phyloP scores from a whole-genome alignment of 2,113 vertebrate genomes.

The Merops nubicus region DNA sequence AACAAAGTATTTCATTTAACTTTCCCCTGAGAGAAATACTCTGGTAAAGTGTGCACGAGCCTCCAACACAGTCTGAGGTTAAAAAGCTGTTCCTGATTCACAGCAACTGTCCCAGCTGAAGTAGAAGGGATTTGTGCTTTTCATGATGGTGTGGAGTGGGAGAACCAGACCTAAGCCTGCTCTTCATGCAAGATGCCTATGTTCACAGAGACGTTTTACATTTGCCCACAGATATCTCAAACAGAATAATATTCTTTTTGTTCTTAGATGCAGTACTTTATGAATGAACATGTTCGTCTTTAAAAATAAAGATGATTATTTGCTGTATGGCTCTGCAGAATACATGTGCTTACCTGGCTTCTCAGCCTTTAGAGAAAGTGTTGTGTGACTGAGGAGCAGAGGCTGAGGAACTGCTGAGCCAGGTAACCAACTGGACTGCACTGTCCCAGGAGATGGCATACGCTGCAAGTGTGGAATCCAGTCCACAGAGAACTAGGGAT shows the following conservation, averaged over 20 bases:
- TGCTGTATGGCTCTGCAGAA: background rate
- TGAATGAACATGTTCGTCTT: background rate
- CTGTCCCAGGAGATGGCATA: background rate
- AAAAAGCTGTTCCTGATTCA: conserved; percentile 4
- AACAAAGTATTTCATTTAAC: background rate
- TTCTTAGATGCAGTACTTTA: background rate
- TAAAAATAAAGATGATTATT: background rate
- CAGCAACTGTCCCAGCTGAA: background rate
- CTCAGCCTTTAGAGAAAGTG: background rate
- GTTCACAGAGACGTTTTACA: background rate
- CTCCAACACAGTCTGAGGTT: background rate
- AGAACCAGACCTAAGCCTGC: background rate
- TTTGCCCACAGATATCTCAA: background rate
- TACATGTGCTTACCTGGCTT: background rate
- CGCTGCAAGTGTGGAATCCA: background rate
- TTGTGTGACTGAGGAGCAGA: background rate
- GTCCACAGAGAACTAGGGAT: background rate
- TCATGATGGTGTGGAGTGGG: conserved; percentile 16
- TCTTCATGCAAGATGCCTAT: background rate
- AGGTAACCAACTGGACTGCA: background rate
- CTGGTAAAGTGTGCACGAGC: background rate
- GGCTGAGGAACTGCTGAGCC: background rate
- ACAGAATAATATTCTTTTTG: background rate
- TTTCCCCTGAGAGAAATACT: conserved; percentile 56
- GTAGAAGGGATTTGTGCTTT: conserved; percentile 45